Base-by-base conservation (phyloP, 2,888 invertebrate species). In the Rhagium mordax region DNA sequence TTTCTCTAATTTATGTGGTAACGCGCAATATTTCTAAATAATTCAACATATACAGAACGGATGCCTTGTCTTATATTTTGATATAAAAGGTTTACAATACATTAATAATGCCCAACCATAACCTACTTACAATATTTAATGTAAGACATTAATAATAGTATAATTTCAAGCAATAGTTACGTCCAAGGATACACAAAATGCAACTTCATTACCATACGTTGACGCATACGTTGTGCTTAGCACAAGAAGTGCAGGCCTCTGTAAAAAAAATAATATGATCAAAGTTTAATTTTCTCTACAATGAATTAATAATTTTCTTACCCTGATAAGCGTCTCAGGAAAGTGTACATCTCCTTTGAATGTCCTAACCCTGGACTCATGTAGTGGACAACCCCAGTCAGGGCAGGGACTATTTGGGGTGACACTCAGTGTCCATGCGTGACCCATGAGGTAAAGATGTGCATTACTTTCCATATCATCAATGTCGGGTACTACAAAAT, bases 381-480 rank as follows among this genome's bases (percentile, higher is more conserved):
- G 51, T 20, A 65, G n/a, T 8, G 51, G 65, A 13, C 53, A 65
- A 0, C 65, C 65, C 65, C 65, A 65, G 21, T 53, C 53, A 13
- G 41, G 15, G 15, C 65, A 65, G 13, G 53, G 29, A 41, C 27
- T 33, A 16, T 33, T 20, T 20, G 51, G 65, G 20, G 65, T 65
- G 1, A 65, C 53, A 5, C 0, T 1, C 2, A 65, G 49, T 10
- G 20, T 33, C 65, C 65, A 65, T 2, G 13, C 7, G 2, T 65
- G 53, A 3, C 65, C 65, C 53, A 65, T 20, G 13, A 33, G 33
- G 1, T 18, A 13, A 33, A 65, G 29, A 20, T 29, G 41, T 3
- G 65, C 65, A 29, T 8, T 53, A 20, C 65, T 53, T 10, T 53
- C 7, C 51, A 65, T 15, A 33, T 29, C n/a, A 18, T 29, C 20